Conservation (phyloP, 2,888 invertebrate species). For the Volucella inflata region DNA sequence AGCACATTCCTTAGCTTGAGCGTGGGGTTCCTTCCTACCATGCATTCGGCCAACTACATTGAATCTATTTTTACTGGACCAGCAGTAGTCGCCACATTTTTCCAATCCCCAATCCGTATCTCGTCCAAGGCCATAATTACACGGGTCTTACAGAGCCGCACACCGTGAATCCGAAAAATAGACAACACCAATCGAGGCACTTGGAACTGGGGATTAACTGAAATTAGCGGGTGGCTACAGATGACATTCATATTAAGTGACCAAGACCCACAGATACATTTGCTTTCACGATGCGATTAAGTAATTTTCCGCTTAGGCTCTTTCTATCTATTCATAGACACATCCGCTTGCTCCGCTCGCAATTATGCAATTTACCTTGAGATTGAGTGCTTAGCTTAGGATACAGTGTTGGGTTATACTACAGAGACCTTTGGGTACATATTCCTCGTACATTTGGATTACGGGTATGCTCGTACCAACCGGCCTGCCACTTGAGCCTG, state of each 20-base stretch:
- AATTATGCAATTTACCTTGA: slow-evolving; percentile 70
- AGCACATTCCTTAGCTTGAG: slow-evolving; percentile 51
- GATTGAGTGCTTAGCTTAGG: slow-evolving; percentile 49
- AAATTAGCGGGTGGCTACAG: slow-evolving; percentile 69
- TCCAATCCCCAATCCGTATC: slow-evolving; percentile 16
- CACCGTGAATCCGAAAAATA: neutral
- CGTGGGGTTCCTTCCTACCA: neutral
- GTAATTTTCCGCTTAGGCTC: slow-evolving; percentile 65
- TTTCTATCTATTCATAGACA: slow-evolving; percentile 35
- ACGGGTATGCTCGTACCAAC: no score
- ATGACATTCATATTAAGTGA: slow-evolving; percentile 67
- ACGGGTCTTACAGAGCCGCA: slow-evolving; percentile 1
- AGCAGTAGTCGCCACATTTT: slow-evolving; percentile 70
- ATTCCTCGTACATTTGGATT: neutral
- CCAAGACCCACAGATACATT: slow-evolving; percentile 25
- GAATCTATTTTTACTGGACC: slow-evolving; percentile 66
- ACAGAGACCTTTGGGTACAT: slow-evolving; percentile 39
- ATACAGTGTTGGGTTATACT: no score
- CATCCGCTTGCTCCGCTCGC: slow-evolving; percentile 33
- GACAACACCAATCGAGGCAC: neutral
- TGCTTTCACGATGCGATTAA: slow-evolving; percentile 56
- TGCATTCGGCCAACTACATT: slow-evolving; percentile 41
- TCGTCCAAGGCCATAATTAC: slow-evolving; percentile 64
- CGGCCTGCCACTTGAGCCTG: neutral
- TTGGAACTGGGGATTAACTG: slow-evolving; percentile 58